Base-by-base conservation (phyloP, 2,888 invertebrate species). In the Ariolimax columbianus region DNA sequence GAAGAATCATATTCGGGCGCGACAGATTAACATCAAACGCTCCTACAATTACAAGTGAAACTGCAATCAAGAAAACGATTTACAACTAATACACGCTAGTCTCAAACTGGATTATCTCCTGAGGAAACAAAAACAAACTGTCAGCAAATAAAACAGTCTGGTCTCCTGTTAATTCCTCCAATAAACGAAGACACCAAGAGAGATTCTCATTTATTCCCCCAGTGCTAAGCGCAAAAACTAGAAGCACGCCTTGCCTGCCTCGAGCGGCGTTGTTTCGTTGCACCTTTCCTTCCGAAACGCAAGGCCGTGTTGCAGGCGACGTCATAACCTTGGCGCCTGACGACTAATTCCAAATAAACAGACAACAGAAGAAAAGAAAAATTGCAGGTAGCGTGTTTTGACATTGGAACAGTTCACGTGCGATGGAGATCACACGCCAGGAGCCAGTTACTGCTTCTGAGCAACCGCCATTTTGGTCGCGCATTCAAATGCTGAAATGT, bases 381-480 rank as follows among this genome's bases (percentile, higher is more conserved):
- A 70, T 40, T 38, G 17, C 70, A 70, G 70, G 70, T 70, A 70
- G 26, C 70, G 38, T 38, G 38, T 70, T 70, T 70, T 70, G 70
- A 70, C 70, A 70, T 70, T 70, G 70, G 38, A 38, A 38, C 19
- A 40, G 70, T 70, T 70, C 38, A 38, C 19, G 70, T 40, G 70
- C 70, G 6, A 70, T 6, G 36, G 70, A 38, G 23, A 38, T 70
- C 38, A 26, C 26, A 40, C 19, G 7, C 36, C 30, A 38, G 70
- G 4, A 38, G 19, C 23, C 19, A 23, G 70, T 38, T 6, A 19
- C 70, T 38, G 70, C 38, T 7, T 40, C 40, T 19, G 23, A 70
- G 38, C 70, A 40, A 4, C 17, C 40, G 38, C 70, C 38, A 23
- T 70, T 36, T 36, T 9, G 17, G 68, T 33, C 4, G 68, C 36